Evolutionary conservation across 1,140 invertebrate genomes (phyloP).

Genomic region (Cotesia vestalis): DNA sequence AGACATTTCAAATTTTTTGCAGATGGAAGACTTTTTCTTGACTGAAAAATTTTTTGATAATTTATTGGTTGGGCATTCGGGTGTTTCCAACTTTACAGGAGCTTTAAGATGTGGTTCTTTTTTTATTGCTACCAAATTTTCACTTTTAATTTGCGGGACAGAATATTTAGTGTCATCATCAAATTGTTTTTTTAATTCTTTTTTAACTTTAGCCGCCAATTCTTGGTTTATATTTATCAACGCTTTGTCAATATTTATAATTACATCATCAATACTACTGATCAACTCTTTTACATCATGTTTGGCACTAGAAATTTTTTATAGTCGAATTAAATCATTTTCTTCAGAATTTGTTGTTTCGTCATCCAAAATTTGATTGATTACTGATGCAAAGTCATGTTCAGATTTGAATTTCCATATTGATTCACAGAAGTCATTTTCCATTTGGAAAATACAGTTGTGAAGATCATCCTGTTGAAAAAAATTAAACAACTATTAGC

Average conservation of each 20-base stretch:
- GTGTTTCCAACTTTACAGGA: neutral
- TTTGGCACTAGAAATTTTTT: too few species aligned
- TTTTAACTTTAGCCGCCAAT: too few species aligned
- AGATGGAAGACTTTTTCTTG: slow-evolving; percentile 1
- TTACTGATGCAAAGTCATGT: slow-evolving; percentile 41
- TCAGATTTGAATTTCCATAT: slow-evolving; percentile 49
- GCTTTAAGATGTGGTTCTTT: neutral
- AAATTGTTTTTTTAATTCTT: too few species aligned
- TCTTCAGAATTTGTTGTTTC: too few species aligned
- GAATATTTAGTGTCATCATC: neutral
- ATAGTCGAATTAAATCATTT: too few species aligned
- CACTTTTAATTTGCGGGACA: neutral
- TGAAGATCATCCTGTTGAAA: slow-evolving; percentile 43
- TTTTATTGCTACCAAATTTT: slow-evolving; percentile 8
- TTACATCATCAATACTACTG: too few species aligned
- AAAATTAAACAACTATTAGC: neutral
- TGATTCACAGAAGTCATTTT: slow-evolving; percentile 45
- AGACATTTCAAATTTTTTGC: neutral
- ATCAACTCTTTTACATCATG: too few species aligned
- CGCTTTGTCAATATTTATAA: too few species aligned
- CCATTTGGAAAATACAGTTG: slow-evolving; percentile 37
- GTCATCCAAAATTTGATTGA: too few species aligned
- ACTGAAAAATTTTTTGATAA: neutral
- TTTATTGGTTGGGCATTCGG: neutral
- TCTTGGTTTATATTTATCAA: too few species aligned